Percentiles rank a stretch among this genome's conserved stretches.
phyloP scores from a whole-genome alignment of 2,797 vertebrate genomes.

The Myioborus melanocephalus region DNA sequence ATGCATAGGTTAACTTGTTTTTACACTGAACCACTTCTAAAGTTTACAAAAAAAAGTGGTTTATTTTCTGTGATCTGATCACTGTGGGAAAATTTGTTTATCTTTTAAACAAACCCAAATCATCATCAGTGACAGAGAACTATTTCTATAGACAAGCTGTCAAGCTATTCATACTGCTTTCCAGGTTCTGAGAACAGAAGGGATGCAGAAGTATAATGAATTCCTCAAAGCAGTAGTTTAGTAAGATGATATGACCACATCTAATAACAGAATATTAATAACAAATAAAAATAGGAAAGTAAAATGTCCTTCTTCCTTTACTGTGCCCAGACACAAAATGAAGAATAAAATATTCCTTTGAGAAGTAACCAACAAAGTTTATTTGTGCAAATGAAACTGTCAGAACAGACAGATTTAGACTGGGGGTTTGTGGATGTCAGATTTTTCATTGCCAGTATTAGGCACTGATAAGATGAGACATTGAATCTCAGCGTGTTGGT shows the following conservation, averaged over 20 bases:
- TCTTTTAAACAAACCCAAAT: not conserved
- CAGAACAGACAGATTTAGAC: constrained; percentile 2
- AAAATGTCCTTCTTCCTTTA: not conserved
- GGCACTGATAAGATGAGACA: constrained; percentile 18
- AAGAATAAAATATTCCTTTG: not conserved
- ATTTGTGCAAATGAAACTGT: constrained; percentile 22
- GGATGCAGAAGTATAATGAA: not conserved
- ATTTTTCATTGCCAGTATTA: not conserved
- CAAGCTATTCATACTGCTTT: not conserved
- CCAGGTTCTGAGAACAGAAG: not conserved
- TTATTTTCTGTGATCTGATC: not conserved
- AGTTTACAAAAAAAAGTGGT: not conserved
- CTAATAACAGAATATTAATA: not conserved
- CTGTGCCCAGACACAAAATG: not conserved
- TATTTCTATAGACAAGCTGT: not conserved
- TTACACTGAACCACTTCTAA: not conserved
- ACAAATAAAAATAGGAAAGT: not conserved
- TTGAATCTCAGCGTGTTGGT: constrained; percentile 42
- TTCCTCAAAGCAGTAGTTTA: not conserved
- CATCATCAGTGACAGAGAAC: not conserved
- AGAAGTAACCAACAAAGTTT: not conserved
- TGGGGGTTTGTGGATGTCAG: constrained; percentile 24
- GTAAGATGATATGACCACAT: not conserved
- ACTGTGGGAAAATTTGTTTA: not conserved
- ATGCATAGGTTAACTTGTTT: not conserved